Evolutionary conservation across 2,888 invertebrate genomes (phyloP).

Genomic region (Hirtodrosophila cameraria): DNA sequence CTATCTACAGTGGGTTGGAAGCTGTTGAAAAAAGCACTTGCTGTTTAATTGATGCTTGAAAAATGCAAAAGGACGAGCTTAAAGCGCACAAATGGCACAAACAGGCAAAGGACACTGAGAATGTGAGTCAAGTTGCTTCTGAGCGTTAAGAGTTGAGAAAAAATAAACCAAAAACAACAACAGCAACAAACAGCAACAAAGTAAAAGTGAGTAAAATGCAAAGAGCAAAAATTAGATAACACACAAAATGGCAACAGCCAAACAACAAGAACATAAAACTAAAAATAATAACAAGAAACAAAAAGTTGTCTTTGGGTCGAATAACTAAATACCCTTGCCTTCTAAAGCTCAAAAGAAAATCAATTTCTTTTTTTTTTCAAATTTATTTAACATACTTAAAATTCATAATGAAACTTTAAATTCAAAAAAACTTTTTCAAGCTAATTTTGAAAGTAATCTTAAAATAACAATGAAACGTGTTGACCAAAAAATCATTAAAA

Average conservation of each 20-base stretch:
- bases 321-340: too few species aligned
- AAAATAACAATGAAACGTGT: too few species aligned
- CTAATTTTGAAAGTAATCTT: too few species aligned
- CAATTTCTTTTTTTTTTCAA: too few species aligned
- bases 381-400: too few species aligned
- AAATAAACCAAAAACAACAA: not conserved
- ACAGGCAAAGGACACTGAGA: conserved; percentile 1
- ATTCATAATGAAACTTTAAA: too few species aligned
- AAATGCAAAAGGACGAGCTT: conserved; percentile 8
- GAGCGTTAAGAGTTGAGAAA: not conserved
- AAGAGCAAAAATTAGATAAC: conserved; percentile 18
- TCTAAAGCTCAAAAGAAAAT: too few species aligned
- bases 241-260: not conserved
- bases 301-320: too few species aligned
- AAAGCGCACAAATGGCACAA: conserved; percentile 1
- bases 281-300: conserved; percentile 2
- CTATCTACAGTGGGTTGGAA: not conserved
- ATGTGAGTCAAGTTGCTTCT: conserved; percentile 29
- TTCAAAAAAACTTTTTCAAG: too few species aligned
- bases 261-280: not conserved
- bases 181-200: not conserved
- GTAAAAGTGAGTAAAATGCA: conserved; percentile 1
- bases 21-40: conserved; percentile 11
- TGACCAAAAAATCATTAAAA: too few species aligned
- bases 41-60: conserved; percentile 27